Evolutionary conservation across 2,888 invertebrate species (phyloP), one percentile per base, ranked within the genome.

Genomic region (Proisotoma minuta): DNA sequence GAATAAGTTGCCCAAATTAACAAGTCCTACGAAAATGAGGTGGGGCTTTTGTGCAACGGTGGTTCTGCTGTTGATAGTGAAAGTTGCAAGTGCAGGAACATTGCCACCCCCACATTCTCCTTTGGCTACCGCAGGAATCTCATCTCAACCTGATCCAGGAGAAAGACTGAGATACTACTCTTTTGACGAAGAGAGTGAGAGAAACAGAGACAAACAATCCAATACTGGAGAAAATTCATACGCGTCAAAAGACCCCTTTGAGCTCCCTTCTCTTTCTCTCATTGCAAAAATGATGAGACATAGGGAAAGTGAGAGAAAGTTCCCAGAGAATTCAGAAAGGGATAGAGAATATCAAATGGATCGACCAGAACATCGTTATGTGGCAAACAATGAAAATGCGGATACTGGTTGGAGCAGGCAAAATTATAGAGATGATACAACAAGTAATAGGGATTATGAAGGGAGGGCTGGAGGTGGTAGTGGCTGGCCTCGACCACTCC

Each of bases 211-310:
- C 20, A 28, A 8, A 22, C 1, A 28, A 47, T 8, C 28, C 1
- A 23, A 28, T 27, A 15, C 15, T 20, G 20, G 59, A 47, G 18
- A 39, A 27, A 52, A 23, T n/a, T n/a, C 28, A 18, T 62, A 50
- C 48, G 43, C 57, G 18, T 62, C 66, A 12, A 59, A 60, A 28
- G 59, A 63, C 50, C 66, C 66, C 1, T 66, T 63, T 47, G 62
- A 63, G 26, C 51, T 60, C 28, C 66, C 66, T 18, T 60, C 66
- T 3, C 29, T 66, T 22, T 49, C 52, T 0, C 23, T 39, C 2
- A 52, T 66, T 27, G 66, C 62, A n/a, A 10, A 51, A 18, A 63
- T 66, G 58, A 60, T 66, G 62, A 47, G 29, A 27, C 49, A 28
- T 27, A 57, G 51, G 8, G 39, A 40, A 3, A 23, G 23, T 15